Percentiles rank a stretch among this genome's conserved stretches.
Conservation (phyloP, 2,888 invertebrate species). For the Choreutis nemorana region DNA sequence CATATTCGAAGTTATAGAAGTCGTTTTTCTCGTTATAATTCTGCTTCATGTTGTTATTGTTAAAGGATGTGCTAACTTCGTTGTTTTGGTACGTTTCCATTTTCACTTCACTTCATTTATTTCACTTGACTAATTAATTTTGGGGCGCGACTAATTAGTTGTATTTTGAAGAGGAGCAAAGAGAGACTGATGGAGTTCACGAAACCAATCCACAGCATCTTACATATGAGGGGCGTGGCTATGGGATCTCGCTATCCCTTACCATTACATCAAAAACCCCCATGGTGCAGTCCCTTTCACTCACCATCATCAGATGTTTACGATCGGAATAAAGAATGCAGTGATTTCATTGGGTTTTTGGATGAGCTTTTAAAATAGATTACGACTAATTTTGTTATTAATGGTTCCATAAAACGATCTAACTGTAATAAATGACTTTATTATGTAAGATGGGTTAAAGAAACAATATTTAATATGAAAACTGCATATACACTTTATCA, state of each 20-base stretch:
- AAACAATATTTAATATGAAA: no score
- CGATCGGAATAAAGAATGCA: conserved; percentile 46
- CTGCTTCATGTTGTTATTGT: conserved; percentile 36
- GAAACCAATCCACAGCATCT: conserved; percentile 47
- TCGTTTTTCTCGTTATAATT: conserved; percentile 39
- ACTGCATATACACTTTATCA: no score
- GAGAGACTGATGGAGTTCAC: conserved; percentile 45
- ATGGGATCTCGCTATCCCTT: conserved; percentile 18
- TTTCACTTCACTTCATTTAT: conserved; percentile 25
- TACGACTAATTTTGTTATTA: no score
- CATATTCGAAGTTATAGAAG: conserved; percentile 25
- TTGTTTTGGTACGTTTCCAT: conserved; percentile 35
- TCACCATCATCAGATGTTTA: conserved; percentile 31
- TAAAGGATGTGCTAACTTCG: conserved; percentile 43
- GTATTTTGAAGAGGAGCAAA: conserved; percentile 33
- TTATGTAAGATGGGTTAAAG: no score
- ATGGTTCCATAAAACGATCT: no score
- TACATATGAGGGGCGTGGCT: conserved; percentile 38
- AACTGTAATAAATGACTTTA: no score
- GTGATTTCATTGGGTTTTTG: conserved; percentile 61
- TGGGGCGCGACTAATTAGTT: conserved; percentile 25
- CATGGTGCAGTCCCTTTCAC: conserved; percentile 19
- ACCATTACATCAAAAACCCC: conserved; percentile 12
- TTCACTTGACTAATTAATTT: conserved; percentile 29
- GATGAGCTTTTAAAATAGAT: conserved; percentile 27